A percentile compares a stretch with the other conserved stretches of the same genome.
These are phyloP conservation scores for Sitobion miscanthi DNA, from an alignment of 1,140 invertebrate species.

Conservation along the genomic window DNA sequence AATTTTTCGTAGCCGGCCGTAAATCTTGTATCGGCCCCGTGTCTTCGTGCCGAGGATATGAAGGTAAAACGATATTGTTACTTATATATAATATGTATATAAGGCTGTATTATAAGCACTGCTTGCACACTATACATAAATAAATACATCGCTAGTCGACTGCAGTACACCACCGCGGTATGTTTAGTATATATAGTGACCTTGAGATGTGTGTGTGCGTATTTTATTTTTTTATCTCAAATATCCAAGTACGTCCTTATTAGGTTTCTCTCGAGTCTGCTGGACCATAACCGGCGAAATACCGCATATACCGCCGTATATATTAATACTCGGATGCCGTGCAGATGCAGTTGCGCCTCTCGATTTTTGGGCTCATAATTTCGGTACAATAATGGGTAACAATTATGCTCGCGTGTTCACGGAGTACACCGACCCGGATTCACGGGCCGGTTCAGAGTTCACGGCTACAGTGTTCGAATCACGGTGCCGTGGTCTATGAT, in stretches of 20 bases:
- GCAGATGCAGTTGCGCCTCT: background rate
- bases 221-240: conserved; percentile 32
- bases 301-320: background rate
- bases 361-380: background rate
- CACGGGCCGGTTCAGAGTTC: background rate
- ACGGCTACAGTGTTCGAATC: background rate
- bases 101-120: background rate
- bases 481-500: background rate
- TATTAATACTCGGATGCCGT: background rate
- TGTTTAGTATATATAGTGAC: background rate
- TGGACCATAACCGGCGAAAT: conserved; percentile 32
- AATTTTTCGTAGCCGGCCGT: background rate
- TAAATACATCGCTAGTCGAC: background rate
- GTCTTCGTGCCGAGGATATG: conserved; percentile 43
- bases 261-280: conserved; percentile 49
- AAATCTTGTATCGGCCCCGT: conserved; percentile 12
- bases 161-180: background rate
- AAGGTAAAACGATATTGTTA: conserved; percentile 41
- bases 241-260: conserved; percentile 45
- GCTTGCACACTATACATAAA: background rate
- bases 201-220: background rate
- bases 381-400: background rate
- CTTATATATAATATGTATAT: background rate
- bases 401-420: background rate
- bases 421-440: background rate